These are phyloP conservation scores for Macrobrachium rosenbergii DNA, from an alignment of 1,140 invertebrate species.

Conservation along the genomic window DNA sequence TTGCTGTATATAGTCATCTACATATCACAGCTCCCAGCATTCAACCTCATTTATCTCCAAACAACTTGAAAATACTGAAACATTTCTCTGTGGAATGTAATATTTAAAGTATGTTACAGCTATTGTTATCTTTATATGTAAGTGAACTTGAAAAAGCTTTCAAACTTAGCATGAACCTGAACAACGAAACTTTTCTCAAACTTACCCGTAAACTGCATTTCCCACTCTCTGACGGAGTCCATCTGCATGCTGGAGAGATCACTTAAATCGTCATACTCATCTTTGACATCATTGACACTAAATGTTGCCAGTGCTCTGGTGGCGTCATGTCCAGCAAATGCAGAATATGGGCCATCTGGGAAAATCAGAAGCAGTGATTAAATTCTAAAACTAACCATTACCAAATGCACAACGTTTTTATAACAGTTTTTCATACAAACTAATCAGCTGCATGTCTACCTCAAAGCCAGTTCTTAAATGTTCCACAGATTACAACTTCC, in stretches of 20 bases:
- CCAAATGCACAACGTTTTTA: no score
- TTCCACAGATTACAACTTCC: no score
- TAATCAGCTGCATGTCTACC: no score
- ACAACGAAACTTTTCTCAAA: not conserved
- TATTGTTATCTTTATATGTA: not conserved
- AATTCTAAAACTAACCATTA: no score
- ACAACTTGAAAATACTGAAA: no score
- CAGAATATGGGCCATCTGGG: constrained; percentile 90
- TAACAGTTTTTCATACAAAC: not conserved
- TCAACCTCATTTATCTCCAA: no score
- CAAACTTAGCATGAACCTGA: not conserved
- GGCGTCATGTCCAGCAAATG: constrained; percentile 96
- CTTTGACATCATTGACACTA: constrained; percentile 84
- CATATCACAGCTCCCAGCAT: no score
- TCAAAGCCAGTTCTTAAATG: no score
- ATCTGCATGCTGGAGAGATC: constrained; percentile 85
- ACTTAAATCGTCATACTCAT: constrained; percentile 95
- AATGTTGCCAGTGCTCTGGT: constrained; percentile 95
- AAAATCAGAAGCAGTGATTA: no score
- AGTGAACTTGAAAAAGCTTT: no score
- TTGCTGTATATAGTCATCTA: no score
- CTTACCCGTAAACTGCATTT: constrained; percentile 94
- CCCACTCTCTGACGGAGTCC: constrained; percentile 84
- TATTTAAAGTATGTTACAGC: not conserved
- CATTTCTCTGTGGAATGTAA: constrained; percentile 6